These are phyloP conservation scores for Thryonomys swinderianus DNA, from an alignment of 2,113 vertebrate species.

Conservation along the genomic window DNA sequence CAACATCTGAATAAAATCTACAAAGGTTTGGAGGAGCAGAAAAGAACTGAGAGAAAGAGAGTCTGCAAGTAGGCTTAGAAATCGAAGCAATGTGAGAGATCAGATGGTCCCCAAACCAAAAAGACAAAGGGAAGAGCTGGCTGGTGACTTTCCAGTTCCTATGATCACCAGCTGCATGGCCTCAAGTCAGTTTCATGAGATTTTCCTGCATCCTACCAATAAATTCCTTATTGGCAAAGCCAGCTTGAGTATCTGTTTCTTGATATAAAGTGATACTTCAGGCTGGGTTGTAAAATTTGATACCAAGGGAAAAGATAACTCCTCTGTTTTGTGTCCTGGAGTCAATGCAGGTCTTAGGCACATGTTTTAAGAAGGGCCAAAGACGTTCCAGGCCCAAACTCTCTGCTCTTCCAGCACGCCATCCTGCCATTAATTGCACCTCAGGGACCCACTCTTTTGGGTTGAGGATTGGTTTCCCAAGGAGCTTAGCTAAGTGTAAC, in stretches of 20 bases:
- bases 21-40: background rate
- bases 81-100: background rate
- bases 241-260: constrained; percentile 53
- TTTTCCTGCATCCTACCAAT: constrained; percentile 49
- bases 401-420: background rate
- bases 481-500: background rate
- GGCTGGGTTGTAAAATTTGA: constrained; percentile 58
- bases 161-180: constrained; percentile 17
- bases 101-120: background rate
- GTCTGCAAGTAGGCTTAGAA: background rate
- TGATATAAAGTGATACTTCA: constrained; percentile 54
- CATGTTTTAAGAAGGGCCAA: background rate
- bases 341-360: background rate
- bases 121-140: background rate
- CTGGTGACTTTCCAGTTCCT: background rate
- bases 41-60: background rate
- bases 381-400: background rate
- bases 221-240: constrained; percentile 58
- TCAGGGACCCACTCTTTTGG: background rate
- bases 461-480: background rate
- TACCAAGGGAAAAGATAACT: constrained; percentile 41
- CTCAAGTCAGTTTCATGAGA: constrained; percentile 16
- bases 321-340: background rate
- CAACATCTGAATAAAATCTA: background rate
- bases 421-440: background rate